Conservation (phyloP, 1,140 invertebrate species). For the Drosophila rhopaloa region DNA sequence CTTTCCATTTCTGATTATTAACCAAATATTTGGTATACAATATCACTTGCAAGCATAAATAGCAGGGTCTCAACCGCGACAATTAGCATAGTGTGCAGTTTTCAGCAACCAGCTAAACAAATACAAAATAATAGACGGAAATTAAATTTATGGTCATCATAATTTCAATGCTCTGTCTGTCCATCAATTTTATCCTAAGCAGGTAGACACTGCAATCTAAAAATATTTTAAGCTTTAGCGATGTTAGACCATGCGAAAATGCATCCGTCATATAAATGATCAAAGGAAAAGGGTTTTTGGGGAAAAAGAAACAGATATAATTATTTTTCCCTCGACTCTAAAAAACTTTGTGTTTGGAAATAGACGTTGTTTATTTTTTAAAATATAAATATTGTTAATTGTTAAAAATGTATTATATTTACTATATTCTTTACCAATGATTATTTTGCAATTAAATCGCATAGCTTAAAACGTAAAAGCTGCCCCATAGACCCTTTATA, state of each 20-base stretch:
- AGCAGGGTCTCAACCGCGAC: background rate
- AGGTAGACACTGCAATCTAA: background rate
- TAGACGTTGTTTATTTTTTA: background rate
- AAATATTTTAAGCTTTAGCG: background rate
- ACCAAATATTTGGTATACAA: background rate
- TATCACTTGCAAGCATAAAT: too few species aligned
- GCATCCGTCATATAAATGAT: too few species aligned
- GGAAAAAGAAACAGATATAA: background rate
- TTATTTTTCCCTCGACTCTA: background rate
- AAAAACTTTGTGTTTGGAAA: background rate
- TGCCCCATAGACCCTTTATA: background rate
- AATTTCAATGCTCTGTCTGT: slow-evolving; percentile 18
- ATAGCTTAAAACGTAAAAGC: too few species aligned
- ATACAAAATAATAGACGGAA: slow-evolving; percentile 19
- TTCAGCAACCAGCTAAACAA: background rate
- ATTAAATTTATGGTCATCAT: slow-evolving; percentile 36
- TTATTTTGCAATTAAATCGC: too few species aligned
- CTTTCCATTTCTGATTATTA: background rate
- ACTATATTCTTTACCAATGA: too few species aligned
- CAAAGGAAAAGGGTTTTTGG: background rate
- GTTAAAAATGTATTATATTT: too few species aligned
- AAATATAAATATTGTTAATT: too few species aligned
- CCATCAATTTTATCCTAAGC: slow-evolving; percentile 17
- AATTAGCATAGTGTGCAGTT: background rate
- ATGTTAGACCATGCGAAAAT: too few species aligned